Evolutionary conservation across 2,113 vertebrate genomes (phyloP), one percentile per base, ranked within the genome.

Genomic region (Corvus moneduloides): DNA sequence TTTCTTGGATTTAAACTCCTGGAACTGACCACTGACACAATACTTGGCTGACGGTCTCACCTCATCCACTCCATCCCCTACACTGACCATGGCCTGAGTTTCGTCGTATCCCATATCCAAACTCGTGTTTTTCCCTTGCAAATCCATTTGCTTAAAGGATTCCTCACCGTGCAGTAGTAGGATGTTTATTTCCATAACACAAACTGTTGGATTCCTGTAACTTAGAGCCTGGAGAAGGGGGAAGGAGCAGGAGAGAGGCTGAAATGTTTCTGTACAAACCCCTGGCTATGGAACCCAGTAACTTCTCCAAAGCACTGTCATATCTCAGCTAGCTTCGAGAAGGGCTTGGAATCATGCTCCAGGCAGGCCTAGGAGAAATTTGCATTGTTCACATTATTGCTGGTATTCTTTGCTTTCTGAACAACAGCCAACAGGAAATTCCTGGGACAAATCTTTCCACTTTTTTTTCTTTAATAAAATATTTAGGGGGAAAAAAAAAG

Each of bases 341-440:
- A 73, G 85, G 30, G 17, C 9, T 85, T 88, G 91, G 79, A 87
- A 39, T 90, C 30, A 27, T 89, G 84, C 94, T 86, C 3, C 6
- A 33, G 35, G 63, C 93, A 52, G 91, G 89, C 62, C 84, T 14
- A 39, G 89, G 95, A 93, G 61, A 82, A 95, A 91, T 74, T n/a
- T 85, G 81, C 92, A 79, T 96, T 96, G 96, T 86, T 97, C 93
- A 33, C 82, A 61, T 95, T 83, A 72, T 20, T 90, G 79, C 95
- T 96, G 97, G 93, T 94, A 87, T 97, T 88, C 95, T 94, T 82
- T 86, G 71, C 79, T 94, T 90, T 68, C 66, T 96, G 96, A 93
- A 82, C 43, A 94, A 49, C n/a, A 26, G 97, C 97, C 97, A 98
- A 96, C 97, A 98, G 98, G 98, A 98, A 98, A 98, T 98, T 97